Conservation (phyloP, 2,888 invertebrate species). For the Lithosia quadra region DNA sequence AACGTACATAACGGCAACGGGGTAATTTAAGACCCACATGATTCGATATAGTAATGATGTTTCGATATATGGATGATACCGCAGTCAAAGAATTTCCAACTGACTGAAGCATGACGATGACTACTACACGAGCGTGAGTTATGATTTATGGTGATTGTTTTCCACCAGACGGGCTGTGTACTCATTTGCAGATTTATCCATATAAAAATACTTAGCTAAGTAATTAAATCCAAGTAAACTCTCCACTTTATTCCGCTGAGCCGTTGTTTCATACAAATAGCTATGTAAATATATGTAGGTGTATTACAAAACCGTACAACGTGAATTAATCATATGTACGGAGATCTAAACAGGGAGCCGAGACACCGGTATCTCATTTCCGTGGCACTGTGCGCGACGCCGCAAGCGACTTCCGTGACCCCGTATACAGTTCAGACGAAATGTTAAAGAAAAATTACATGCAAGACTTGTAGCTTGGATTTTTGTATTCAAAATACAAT, state of each 20-base stretch:
- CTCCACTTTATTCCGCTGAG: background rate
- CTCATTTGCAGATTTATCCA: background rate
- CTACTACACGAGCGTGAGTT: no score
- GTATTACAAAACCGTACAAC: constrained; percentile 28
- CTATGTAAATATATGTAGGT: constrained; percentile 1
- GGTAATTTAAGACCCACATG: no score
- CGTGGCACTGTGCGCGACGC: constrained; percentile 48
- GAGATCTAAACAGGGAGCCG: constrained; percentile 38
- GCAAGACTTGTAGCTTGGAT: constrained; percentile 7
- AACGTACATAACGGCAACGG: no score
- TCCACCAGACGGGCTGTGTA: background rate
- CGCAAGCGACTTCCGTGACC: constrained; percentile 43
- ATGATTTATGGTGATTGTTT: no score
- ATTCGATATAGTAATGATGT: no score
- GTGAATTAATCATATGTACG: constrained; percentile 45
- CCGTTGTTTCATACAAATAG: background rate
- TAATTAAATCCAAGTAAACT: background rate
- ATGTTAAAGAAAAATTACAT: constrained; percentile 26
- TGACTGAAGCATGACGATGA: no score
- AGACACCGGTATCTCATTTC: constrained; percentile 55
- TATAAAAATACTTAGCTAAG: background rate
- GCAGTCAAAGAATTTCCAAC: no score
- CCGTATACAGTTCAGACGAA: constrained; percentile 10
- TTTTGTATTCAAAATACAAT: constrained; percentile 1
- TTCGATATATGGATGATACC: no score